phyloP scores from a whole-genome alignment of 2,888 invertebrate genomes.

The Nebria brevicollis region DNA sequence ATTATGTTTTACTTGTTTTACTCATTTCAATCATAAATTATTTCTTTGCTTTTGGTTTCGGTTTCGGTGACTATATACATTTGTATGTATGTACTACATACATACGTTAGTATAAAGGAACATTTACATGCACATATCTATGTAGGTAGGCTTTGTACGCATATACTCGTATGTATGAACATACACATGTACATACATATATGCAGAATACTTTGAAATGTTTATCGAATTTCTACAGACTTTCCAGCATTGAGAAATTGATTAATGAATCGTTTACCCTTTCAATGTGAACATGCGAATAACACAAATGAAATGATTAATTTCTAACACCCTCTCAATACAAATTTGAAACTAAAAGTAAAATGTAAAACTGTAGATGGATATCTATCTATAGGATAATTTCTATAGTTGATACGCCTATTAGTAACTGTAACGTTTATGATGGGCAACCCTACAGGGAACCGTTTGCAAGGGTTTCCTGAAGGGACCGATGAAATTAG shows the following conservation, averaged over 20 bases:
- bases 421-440: not conserved
- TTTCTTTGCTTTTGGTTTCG: no score
- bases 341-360: no score
- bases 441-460: not conserved
- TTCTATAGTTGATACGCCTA: no score
- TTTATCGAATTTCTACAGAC: not conserved
- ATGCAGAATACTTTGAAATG: not conserved
- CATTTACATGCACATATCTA: not conserved
- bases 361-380: no score
- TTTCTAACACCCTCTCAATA: no score
- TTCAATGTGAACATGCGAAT: no score
- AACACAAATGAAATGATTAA: no score
- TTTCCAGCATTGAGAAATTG: not conserved
- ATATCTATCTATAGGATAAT: no score
- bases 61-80: not conserved
- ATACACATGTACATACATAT: not conserved
- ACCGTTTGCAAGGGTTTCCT: not conserved
- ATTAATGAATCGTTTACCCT: not conserved
- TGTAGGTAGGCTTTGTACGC: not conserved
- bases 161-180: not conserved
- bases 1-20: no score
- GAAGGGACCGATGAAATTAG: not conserved
- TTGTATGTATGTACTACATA: not conserved
- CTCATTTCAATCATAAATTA: no score
- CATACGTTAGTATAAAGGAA: not conserved